Conservation (phyloP, 1,140 invertebrate genomes). For the Zaprionus vittiger region DNA sequence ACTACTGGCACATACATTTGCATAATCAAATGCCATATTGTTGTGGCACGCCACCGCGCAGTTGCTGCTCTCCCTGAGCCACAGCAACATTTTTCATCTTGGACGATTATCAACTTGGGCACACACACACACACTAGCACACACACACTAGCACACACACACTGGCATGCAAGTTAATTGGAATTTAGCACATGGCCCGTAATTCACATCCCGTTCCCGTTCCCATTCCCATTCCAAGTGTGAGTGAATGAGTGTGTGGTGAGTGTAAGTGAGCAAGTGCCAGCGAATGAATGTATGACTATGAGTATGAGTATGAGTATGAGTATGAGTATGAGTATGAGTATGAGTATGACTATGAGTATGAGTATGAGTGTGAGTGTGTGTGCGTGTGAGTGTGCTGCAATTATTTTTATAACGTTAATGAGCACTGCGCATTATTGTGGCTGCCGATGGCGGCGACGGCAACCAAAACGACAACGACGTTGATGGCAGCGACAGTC, state of each 20-base stretch:
- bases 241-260: constrained; percentile 10
- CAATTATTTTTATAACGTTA: constrained; percentile 83
- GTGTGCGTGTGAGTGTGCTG: constrained; percentile 50
- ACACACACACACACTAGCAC: not conserved
- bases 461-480: not conserved
- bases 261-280: constrained; percentile 23
- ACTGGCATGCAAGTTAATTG: constrained; percentile 62
- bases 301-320: constrained; percentile 16
- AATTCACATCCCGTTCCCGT: constrained; percentile 40
- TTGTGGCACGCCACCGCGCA: constrained; percentile 17
- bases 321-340: not conserved
- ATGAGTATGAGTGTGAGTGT: not conserved
- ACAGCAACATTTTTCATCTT: constrained; percentile 49
- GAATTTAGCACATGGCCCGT: constrained; percentile 70
- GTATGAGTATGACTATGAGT: constrained; percentile 19
- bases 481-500: constrained; percentile 28
- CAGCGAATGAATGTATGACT: constrained; percentile 26
- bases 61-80: not conserved
- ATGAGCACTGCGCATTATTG: constrained; percentile 77
- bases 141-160: constrained; percentile 8
- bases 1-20: constrained; percentile 43
- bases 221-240: not conserved
- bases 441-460: constrained; percentile 41
- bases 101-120: constrained; percentile 64
- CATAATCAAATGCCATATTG: constrained; percentile 80